These are phyloP conservation scores for Falco concolor DNA, from an alignment of 2,797 vertebrate species.

Conservation along the genomic window DNA sequence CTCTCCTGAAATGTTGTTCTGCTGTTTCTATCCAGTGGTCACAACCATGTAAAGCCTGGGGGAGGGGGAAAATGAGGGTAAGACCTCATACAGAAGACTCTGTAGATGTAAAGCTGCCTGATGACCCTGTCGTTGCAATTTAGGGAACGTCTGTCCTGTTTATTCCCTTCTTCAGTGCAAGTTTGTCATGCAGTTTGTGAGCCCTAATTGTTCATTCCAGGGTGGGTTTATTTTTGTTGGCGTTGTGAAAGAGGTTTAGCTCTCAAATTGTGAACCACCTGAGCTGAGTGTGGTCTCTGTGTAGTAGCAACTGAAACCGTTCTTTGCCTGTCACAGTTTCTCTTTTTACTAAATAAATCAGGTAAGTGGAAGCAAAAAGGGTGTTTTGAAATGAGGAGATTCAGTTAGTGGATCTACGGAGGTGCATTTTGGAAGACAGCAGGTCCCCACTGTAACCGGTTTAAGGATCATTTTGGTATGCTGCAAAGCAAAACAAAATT, in stretches of 20 bases:
- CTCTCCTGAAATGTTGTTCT: not conserved
- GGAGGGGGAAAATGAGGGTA: not conserved
- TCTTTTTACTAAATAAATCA: not conserved
- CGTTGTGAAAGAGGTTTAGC: not conserved
- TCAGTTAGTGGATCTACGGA: not conserved
- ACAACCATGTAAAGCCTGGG: not conserved
- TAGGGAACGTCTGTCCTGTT: not conserved
- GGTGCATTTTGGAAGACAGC: not conserved
- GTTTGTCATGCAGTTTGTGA: not conserved
- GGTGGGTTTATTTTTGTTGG: not conserved
- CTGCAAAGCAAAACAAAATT: not conserved
- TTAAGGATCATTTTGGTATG: not conserved
- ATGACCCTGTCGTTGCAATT: not conserved
- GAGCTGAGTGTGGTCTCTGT: not conserved
- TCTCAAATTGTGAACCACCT: not conserved
- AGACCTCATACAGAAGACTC: not conserved
- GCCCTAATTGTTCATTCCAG: not conserved
- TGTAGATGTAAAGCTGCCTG: not conserved
- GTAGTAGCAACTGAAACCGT: not conserved
- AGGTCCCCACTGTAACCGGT: not conserved
- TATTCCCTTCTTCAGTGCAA: not conserved
- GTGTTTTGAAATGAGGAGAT: not conserved
- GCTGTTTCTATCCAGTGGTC: not conserved
- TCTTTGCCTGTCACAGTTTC: not conserved
- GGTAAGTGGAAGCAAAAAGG: not conserved